Base-by-base conservation (phyloP, 2,888 invertebrate species). In the Hypolimnas misippus region DNA sequence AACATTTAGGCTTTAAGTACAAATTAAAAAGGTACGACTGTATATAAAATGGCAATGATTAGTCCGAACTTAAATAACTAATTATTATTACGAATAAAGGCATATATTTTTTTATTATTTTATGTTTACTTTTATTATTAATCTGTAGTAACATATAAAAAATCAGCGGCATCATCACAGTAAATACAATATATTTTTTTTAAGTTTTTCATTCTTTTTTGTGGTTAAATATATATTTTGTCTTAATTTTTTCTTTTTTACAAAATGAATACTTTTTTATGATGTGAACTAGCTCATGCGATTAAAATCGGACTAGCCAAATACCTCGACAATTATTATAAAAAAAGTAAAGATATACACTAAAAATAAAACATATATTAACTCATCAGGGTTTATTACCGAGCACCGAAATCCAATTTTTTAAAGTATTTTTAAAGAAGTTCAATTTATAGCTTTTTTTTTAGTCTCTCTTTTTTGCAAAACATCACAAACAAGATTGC, bases 11-110 rank as follows among this genome's bases (percentile, higher is more conserved):
- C 58, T 54, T 62, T 63, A 69, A 70, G 65, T 70, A 70, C 61
- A 69, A 70, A 87, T 58, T 57, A 87, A 79, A 49, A 85, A 85
- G 82, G 83, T 83, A 79, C 73, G 73, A 77, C 75, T 75, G 77
- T 76, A 50, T n/a, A n/a, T 54, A 90, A 88, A 87, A 92, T 87
- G 68, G 67, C 63, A 90, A 85, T 87, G 86, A 83, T 70, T 84
- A 88, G 87, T 88, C 88, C 88, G 88, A 86, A 79, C 60, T 61
- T 57, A 59, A 35, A 35, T 31, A 38, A 59, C 52, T 55, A 58
- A 35, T 21, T 29, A 35, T 61, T 52, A 44, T 62, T 57, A 63
- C 56, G 49, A 62, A 62, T 44, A 49, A 53, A 51, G n/a, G 57
- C 25, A 25, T 35, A 57, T 42, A 63, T 50, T 62, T 17, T 19